Percentiles rank a stretch among this genome's conserved stretches.
Evolutionary conservation across 2,888 invertebrate species (phyloP).

Genomic region (Eilema depressum): DNA sequence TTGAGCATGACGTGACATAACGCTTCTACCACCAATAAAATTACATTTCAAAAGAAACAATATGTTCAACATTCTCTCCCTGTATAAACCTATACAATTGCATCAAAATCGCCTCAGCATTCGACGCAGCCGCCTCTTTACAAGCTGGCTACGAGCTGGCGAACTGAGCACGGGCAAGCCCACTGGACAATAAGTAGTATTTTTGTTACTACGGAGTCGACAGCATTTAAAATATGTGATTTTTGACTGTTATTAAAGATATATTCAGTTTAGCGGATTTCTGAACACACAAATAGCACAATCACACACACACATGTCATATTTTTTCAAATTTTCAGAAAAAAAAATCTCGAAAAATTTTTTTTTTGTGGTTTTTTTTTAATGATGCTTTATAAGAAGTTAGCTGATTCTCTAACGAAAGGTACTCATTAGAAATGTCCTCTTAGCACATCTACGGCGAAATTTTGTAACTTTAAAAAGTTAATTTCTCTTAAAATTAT

Average conservation of each 20-base stretch:
- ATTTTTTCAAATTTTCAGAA: no score
- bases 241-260: not conserved
- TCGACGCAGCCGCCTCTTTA: constrained; percentile 20
- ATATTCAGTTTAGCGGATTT: not conserved
- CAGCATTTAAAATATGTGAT: not conserved
- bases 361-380: not conserved
- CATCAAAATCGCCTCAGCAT: constrained; percentile 35
- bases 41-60: constrained; percentile 18
- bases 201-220: not conserved
- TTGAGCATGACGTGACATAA: not conserved
- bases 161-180: constrained; percentile 6
- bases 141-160: constrained; percentile 16
- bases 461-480: no score
- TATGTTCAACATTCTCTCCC: constrained; percentile 29
- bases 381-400: not conserved
- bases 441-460: no score
- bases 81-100: constrained; percentile 31
- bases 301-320: not conserved
- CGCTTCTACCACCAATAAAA: constrained; percentile 10
- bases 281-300: not conserved
- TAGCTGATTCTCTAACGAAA: no score
- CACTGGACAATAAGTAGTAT: not conserved
- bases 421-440: no score
- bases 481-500: no score
- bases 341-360: not conserved